phyloP scores from a whole-genome alignment of 2,797 vertebrate species.

The Pachyuromys duprasi region DNA sequence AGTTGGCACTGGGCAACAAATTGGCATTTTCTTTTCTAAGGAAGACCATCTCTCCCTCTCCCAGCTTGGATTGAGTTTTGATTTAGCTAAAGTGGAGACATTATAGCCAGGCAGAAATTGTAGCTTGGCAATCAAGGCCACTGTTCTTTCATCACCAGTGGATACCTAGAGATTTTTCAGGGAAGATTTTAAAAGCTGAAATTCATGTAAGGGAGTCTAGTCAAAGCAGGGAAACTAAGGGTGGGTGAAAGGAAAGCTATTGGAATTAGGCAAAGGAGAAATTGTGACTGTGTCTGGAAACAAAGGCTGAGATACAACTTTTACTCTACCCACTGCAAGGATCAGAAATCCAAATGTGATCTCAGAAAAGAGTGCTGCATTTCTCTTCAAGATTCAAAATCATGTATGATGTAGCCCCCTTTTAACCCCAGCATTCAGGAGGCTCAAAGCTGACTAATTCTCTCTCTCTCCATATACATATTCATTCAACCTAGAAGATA shows the following conservation, averaged over 20 bases:
- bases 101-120: conserved; percentile 36
- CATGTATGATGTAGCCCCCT: not conserved
- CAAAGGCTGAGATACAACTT: not conserved
- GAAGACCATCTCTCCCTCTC: not conserved
- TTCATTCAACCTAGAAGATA: not conserved
- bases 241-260: not conserved
- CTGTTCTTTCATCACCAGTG: not conserved
- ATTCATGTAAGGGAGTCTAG: not conserved
- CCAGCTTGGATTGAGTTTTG: not conserved
- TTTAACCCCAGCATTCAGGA: not conserved
- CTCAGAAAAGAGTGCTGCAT: not conserved
- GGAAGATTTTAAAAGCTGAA: conserved; percentile 18
- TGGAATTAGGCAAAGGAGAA: not conserved
- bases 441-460: not conserved
- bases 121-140: conserved; percentile 4
- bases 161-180: conserved; percentile 34
- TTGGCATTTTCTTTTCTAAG: not conserved
- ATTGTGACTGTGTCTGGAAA: not conserved
- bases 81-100: conserved; percentile 19
- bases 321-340: not conserved
- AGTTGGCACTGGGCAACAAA: not conserved
- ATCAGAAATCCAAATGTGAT: not conserved
- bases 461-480: not conserved
- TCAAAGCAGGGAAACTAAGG: conserved; percentile 3
- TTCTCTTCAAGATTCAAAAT: not conserved